These are phyloP conservation scores for Cylas formicarius DNA, from an alignment of 1,140 invertebrate genomes.

Conservation along the genomic window DNA sequence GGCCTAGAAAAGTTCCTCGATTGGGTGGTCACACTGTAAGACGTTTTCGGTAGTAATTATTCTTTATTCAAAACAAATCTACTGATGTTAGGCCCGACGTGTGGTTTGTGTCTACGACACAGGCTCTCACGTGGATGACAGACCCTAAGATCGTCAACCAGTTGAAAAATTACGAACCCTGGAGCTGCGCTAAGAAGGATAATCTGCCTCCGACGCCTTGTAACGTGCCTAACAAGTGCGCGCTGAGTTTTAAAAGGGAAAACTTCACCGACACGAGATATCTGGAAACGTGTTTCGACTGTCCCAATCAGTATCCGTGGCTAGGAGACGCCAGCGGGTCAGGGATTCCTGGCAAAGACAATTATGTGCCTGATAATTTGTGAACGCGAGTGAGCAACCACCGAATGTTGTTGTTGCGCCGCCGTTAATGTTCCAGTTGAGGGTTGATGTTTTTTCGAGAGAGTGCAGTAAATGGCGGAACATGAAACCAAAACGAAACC, in stretches of 20 bases:
- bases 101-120: constrained; percentile 85
- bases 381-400: too few species aligned
- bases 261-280: constrained; percentile 78
- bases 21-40: constrained; percentile 70
- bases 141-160: constrained; percentile 68
- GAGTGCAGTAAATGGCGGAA: too few species aligned
- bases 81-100: constrained; percentile 65
- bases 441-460: too few species aligned
- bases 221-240: constrained; percentile 77
- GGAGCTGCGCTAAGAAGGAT: constrained; percentile 69
- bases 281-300: constrained; percentile 79
- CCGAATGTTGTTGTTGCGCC: too few species aligned
- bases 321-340: constrained; percentile 76
- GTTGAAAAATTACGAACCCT: constrained; percentile 67
- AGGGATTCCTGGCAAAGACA: constrained; percentile 67
- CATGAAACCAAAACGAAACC: too few species aligned
- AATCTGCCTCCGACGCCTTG: constrained; percentile 64
- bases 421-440: too few species aligned
- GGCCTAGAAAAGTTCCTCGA: constrained; percentile 83
- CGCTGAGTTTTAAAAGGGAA: constrained; percentile 67
- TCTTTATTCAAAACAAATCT: too few species aligned
- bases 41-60: too few species aligned
- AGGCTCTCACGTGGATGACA: constrained; percentile 84
- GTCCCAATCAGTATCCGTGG: constrained; percentile 82
- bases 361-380: constrained; percentile 68